phyloP scores from a whole-genome alignment of 2,113 vertebrate genomes.

The Steatornis caripensis region DNA sequence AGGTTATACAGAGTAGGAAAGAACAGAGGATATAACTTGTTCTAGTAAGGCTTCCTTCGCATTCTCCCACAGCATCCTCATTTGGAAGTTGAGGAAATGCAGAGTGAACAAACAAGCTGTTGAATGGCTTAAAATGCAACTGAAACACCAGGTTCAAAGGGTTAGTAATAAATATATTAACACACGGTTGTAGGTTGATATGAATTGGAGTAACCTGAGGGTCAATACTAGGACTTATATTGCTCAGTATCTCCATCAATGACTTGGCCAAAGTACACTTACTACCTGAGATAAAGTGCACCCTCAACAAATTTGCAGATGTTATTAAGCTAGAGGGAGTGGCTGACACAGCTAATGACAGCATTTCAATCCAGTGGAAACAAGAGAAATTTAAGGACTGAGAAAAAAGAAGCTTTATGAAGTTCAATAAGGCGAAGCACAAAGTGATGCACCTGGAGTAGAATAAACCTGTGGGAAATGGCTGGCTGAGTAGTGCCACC shows the following conservation, averaged over 20 bases:
- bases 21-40: background rate
- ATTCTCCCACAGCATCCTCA: background rate
- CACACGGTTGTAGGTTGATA: background rate
- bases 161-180: background rate
- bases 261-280: background rate
- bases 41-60: background rate
- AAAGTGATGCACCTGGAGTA: background rate
- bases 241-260: background rate
- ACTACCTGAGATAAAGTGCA: background rate
- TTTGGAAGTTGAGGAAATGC: background rate
- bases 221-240: background rate
- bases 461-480: background rate
- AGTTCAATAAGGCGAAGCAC: background rate
- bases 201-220: background rate
- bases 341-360: background rate
- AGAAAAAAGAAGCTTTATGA: background rate
- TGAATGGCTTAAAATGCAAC: background rate
- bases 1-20: background rate
- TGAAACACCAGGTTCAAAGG: background rate
- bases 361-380: background rate
- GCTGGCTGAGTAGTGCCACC: background rate
- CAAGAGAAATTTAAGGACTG: background rate
- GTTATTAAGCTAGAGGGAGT: background rate
- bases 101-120: background rate
- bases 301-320: background rate